These are phyloP conservation scores for Schizopygopsis pylzovi DNA, from an alignment of 2,797 vertebrate genomes.

Conservation along the genomic window DNA sequence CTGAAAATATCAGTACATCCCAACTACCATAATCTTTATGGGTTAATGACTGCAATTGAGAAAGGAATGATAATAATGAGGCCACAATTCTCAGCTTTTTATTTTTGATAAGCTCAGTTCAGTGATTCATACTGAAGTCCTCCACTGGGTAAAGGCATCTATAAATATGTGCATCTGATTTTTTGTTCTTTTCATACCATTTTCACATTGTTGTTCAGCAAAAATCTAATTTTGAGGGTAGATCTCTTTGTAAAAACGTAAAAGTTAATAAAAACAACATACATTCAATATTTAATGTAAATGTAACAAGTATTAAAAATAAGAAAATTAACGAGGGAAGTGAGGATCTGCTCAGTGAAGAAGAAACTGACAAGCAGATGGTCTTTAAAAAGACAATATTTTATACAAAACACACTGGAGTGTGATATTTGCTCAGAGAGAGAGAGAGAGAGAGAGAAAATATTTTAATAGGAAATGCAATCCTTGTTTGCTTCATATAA, in stretches of 20 bases:
- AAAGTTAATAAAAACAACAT: neutral
- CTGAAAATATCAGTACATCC: neutral
- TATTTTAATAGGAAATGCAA: slow-evolving; percentile 43
- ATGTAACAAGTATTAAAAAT: neutral
- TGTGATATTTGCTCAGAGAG: slow-evolving; percentile 2
- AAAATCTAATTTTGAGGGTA: neutral
- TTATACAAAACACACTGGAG: slow-evolving; percentile 43
- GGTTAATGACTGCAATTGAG: neutral
- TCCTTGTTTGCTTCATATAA: slow-evolving; percentile 20
- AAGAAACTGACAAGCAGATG: slow-evolving; percentile 36
- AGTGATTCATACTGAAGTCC: neutral
- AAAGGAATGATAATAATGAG: neutral
- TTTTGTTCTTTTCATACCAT: neutral
- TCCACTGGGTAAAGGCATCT: neutral
- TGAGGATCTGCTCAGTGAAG: neutral
- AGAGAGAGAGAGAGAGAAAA: neutral
- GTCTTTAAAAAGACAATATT: slow-evolving; percentile 49
- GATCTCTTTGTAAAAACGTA: neutral
- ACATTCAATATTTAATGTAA: slow-evolving; percentile 20
- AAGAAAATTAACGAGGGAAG: neutral
- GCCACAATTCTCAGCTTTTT: no score
- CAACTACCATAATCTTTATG: neutral
- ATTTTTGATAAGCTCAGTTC: neutral
- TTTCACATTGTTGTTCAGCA: neutral
- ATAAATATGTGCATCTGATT: neutral